Conservation (phyloP, 1,140 invertebrate species). For the Penaeus indicus region DNA sequence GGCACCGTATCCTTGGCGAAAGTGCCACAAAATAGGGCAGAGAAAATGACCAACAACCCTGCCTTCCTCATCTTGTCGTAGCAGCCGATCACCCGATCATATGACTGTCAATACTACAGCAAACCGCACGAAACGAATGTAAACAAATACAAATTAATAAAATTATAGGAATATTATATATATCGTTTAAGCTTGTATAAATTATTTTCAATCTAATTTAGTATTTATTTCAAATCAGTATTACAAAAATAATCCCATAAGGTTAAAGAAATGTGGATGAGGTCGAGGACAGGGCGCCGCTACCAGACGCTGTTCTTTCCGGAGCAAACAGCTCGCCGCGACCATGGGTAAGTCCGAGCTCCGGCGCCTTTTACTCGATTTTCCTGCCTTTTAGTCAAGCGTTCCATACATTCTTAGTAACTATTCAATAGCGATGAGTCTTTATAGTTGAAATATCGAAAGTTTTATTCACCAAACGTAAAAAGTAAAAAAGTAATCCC, state of each 20-base stretch:
- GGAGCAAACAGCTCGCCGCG: conserved; percentile 27
- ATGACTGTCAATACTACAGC: conserved; percentile 53
- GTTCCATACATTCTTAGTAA: too few relatives aligned
- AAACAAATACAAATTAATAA: neutral
- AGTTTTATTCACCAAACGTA: too few relatives aligned
- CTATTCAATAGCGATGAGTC: too few relatives aligned
- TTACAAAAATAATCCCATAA: too few relatives aligned
- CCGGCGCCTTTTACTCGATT: neutral
- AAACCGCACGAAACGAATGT: neutral
- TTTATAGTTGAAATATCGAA: too few relatives aligned
- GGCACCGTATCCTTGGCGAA: conserved; percentile 44
- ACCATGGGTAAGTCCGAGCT: conserved; percentile 31
- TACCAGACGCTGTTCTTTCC: conserved; percentile 41
- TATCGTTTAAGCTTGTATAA: neutral
- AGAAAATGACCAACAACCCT: neutral
- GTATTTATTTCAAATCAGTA: too few relatives aligned
- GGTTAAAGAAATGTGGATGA: neutral
- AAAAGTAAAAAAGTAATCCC: too few relatives aligned
- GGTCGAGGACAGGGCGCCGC: neutral
- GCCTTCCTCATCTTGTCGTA: conserved; percentile 24
- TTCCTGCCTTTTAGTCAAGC: neutral
- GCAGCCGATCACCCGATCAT: conserved; percentile 31
- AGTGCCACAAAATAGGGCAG: conserved; percentile 16
- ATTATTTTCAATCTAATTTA: neutral
- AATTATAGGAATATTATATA: neutral